phyloP scores from a whole-genome alignment of 2,888 invertebrate species.

The Synanthedon vespiformis region DNA sequence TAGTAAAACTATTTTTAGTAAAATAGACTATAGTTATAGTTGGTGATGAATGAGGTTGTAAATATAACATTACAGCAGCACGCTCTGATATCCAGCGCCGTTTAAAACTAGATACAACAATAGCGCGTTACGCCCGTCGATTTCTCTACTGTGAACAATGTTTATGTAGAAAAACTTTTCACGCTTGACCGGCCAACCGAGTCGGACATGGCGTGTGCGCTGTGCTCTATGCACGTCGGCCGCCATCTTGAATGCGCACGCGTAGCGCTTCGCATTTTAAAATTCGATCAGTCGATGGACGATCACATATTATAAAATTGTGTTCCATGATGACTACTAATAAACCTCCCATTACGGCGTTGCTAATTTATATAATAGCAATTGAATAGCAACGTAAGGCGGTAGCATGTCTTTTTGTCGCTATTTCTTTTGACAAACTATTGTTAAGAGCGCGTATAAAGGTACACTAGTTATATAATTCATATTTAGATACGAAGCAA shows the following conservation, averaged over 20 bases:
- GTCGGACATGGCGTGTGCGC: slow-evolving; percentile 64
- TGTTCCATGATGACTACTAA: slow-evolving; percentile 12
- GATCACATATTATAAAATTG: background rate
- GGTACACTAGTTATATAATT: no score
- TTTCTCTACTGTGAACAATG: slow-evolving; percentile 67
- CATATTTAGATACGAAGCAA: no score
- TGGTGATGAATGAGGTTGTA: background rate
- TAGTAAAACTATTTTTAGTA: no score
- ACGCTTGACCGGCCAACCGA: slow-evolving; percentile 50
- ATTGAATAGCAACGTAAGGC: no score
- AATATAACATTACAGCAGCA: slow-evolving; percentile 34
- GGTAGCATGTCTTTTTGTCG: no score
- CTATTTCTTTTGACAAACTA: no score
- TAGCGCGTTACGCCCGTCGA: slow-evolving; percentile 64
- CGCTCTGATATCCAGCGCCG: slow-evolving; percentile 60
- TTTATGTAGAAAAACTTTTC: slow-evolving; percentile 61
- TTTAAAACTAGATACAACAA: slow-evolving; percentile 57
- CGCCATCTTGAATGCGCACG: slow-evolving; percentile 60
- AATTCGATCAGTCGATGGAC: no score
- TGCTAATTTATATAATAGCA: no score
- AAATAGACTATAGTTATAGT: background rate
- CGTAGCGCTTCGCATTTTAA: slow-evolving; percentile 15
- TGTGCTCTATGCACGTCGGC: slow-evolving; percentile 37
- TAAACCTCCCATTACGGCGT: slow-evolving; percentile 2
- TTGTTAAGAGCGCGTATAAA: no score